Evolutionary conservation across 2,888 invertebrate genomes (phyloP).

Genomic region (Andrena marginata): DNA sequence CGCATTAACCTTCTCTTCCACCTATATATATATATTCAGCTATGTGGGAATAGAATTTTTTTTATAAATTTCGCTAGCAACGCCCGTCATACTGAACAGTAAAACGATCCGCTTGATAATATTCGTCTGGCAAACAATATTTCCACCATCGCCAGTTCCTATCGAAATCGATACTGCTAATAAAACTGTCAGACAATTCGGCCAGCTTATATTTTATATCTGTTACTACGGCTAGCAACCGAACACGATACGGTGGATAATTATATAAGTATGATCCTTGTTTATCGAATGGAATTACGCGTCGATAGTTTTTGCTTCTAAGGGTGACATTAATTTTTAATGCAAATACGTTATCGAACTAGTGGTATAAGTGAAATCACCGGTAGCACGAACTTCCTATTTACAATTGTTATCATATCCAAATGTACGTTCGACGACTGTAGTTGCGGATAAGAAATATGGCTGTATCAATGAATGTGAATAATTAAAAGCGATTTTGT

Average conservation of each 20-base stretch:
- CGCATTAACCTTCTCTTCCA: neutral
- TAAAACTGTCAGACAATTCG: neutral
- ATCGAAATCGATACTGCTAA: neutral
- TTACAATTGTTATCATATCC: neutral
- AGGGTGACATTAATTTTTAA: neutral
- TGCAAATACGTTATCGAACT: neutral
- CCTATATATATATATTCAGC: no score
- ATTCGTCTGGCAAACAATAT: neutral
- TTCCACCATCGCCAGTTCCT: neutral
- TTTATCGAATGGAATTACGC: neutral
- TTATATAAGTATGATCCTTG: neutral
- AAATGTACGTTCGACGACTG: neutral
- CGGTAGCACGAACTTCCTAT: neutral
- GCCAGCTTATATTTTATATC: neutral
- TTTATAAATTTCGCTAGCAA: no score
- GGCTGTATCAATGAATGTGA: neutral
- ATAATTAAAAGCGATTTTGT: slow-evolving; percentile 69
- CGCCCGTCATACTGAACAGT: no score
- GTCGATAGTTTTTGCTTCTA: neutral
- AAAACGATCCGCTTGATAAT: no score
- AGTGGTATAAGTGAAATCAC: no score
- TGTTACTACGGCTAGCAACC: neutral
- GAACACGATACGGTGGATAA: neutral
- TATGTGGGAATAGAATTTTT: no score
- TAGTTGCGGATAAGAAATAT: neutral